Base-by-base conservation (phyloP, 1,140 invertebrate species). In the Tetramorium simillimum region DNA sequence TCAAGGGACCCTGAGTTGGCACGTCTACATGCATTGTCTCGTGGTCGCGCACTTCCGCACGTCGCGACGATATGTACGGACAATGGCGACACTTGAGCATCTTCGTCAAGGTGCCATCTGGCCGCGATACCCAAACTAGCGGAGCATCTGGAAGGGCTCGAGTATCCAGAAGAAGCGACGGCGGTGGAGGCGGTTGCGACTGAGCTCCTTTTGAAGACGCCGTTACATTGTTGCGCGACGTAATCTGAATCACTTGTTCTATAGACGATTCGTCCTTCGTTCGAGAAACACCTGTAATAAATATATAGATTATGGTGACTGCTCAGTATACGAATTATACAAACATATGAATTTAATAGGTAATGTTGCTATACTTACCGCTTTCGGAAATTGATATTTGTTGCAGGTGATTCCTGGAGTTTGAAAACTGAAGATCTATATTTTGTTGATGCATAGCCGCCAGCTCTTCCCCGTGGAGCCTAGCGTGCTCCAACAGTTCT, bases 31-130 rank as follows among this genome's bases (percentile, higher is more conserved):
- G 98, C 96, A 98, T 98, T 93, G 97, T 97, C 93, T 98, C 98
- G 94, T 99, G 98, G 87, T 98, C 97, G n/a, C 96, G 96, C 46
- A 98, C 97, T 93, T 98, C 98, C 49, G 97, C 97, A 94, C 97
- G 97, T 49, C 97, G 95, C 10, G 96, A 95, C 92, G 98, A 98
- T 1, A 98, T 97, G 93, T 98, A 98, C 0, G 98, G 98, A 94
- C 98, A 98, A 92, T 96, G 97, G 46, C 97, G 96, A 92, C 98
- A 99, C 92, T 98, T 98, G 90, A 97, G 97, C 96, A 99, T 98
- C 94, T 98, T 98, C 12, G 96, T 96, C 82, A 98, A 97, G 14
- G 97, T 96, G 24, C 97, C 97, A 86, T 96, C 96, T 7, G 96
- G 93, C 18, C 94, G 96, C 0, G 97, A 97, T 0, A 97, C 97